Conservation (phyloP, 1,140 invertebrate species). For the Drosophila takahashii region DNA sequence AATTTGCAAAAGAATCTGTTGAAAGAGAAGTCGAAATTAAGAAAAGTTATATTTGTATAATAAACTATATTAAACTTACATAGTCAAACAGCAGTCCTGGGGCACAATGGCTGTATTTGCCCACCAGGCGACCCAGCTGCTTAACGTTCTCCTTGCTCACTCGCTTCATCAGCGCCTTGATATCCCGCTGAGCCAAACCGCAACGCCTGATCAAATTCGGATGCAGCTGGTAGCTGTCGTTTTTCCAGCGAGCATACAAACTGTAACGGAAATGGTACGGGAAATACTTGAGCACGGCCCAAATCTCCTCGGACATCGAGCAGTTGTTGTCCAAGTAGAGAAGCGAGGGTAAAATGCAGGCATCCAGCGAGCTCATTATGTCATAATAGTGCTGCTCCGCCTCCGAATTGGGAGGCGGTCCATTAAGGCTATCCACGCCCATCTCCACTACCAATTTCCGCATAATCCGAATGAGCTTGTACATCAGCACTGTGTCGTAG, state of each 20-base stretch:
- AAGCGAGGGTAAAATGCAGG: slow-evolving; percentile 94
- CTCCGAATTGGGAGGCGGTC: slow-evolving; percentile 64
- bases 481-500: slow-evolving; percentile 94
- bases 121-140: slow-evolving; percentile 96
- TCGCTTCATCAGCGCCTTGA: slow-evolving; percentile 98
- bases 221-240: slow-evolving; percentile 92
- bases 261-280: slow-evolving; percentile 97
- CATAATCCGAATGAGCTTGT: slow-evolving; percentile 91
- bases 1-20: slow-evolving; percentile 93
- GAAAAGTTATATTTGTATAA: not conserved
- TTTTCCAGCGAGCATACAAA: slow-evolving; percentile 97
- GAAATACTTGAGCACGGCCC: slow-evolving; percentile 95
- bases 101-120: slow-evolving; percentile 98
- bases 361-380: slow-evolving; percentile 94
- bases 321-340: slow-evolving; percentile 97
- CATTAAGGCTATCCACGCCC: slow-evolving; percentile 76
- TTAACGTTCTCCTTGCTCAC: slow-evolving; percentile 99
- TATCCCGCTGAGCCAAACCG: slow-evolving; percentile 94
- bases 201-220: slow-evolving; percentile 92
- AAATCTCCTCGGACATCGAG: slow-evolving; percentile 97
- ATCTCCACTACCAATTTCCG: slow-evolving; percentile 72
- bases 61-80: slow-evolving; percentile 85
- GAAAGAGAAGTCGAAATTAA: slow-evolving; percentile 83
- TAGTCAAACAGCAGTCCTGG: slow-evolving; percentile 98
- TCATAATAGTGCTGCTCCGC: slow-evolving; percentile 86